These are phyloP conservation scores for Iguana delicatissima DNA, from an alignment of 2,797 vertebrate species.

Conservation along the genomic window DNA sequence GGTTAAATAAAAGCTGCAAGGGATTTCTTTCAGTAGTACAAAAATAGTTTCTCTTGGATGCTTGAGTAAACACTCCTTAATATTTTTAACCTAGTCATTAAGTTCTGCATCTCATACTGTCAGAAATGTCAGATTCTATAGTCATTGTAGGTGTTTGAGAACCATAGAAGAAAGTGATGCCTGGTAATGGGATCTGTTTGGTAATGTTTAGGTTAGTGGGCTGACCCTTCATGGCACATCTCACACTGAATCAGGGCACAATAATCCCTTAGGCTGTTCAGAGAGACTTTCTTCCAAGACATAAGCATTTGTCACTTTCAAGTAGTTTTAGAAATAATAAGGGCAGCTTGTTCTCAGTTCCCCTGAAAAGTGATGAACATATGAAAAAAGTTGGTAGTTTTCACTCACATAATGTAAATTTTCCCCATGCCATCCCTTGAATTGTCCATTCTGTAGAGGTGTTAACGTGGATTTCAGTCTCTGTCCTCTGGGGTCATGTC, in stretches of 20 bases:
- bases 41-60: slow-evolving; percentile 65
- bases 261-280: slow-evolving; percentile 31
- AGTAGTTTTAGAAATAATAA: neutral
- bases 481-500: slow-evolving; percentile 84
- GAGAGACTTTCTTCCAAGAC: slow-evolving; percentile 22
- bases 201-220: neutral
- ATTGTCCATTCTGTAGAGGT: slow-evolving; percentile 71
- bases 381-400: slow-evolving; percentile 48
- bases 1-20: slow-evolving; percentile 51
- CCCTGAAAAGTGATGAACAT: slow-evolving; percentile 55
- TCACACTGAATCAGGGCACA: slow-evolving; percentile 18
- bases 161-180: neutral
- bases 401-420: slow-evolving; percentile 64
- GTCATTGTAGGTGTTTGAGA: neutral
- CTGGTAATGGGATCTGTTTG: slow-evolving; percentile 3
- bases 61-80: slow-evolving; percentile 61
- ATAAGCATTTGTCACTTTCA: slow-evolving; percentile 14
- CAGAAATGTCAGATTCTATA: neutral
- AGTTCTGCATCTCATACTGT: neutral
- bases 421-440: slow-evolving; percentile 60
- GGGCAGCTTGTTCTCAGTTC: slow-evolving; percentile 51
- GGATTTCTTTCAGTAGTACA: slow-evolving; percentile 34
- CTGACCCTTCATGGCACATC: slow-evolving; percentile 12
- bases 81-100: slow-evolving; percentile 38
- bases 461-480: slow-evolving; percentile 78